phyloP scores from a whole-genome alignment of 2,888 invertebrate species.

The Elgonia sp. region DNA sequence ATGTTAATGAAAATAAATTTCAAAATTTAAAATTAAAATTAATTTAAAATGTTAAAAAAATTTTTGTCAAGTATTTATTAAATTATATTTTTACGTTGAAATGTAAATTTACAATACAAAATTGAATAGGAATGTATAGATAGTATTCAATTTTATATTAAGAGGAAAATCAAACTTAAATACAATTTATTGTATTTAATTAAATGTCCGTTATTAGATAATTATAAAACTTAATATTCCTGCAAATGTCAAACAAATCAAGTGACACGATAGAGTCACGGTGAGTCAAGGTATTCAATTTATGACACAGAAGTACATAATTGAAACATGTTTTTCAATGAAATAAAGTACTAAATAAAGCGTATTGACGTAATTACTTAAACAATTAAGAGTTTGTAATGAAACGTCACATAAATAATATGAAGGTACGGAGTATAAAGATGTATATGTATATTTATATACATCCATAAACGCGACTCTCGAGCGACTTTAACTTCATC shows the following conservation, averaged over 20 bases:
- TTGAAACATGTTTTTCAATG: constrained; percentile 24
- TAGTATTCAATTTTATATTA: too few species aligned
- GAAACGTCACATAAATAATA: constrained; percentile 85
- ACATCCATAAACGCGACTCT: constrained; percentile 23
- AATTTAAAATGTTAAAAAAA: too few species aligned
- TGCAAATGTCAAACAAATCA: neutral
- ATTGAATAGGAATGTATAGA: too few species aligned
- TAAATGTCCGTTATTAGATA: too few species aligned
- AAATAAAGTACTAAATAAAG: constrained; percentile 38
- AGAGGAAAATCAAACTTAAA: neutral
- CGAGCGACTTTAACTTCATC: constrained; percentile 26
- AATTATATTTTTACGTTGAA: too few species aligned
- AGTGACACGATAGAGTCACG: too few species aligned
- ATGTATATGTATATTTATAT: constrained; percentile 41
- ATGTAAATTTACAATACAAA: too few species aligned
- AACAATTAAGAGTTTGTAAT: constrained; percentile 86
- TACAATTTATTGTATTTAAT: too few species aligned
- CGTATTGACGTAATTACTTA: constrained; percentile 83
- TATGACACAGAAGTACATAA: constrained; percentile 6
- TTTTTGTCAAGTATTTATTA: too few species aligned
- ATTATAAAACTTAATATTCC: neutral
- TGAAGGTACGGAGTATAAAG: constrained; percentile 68
- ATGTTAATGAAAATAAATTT: too few species aligned
- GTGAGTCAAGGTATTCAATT: neutral
- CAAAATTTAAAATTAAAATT: too few species aligned